A percentile compares a stretch with the other conserved stretches of the same genome.
These are phyloP conservation scores for Anthrax anthrax DNA, from an alignment of 2,888 invertebrate species.

Conservation along the genomic window DNA sequence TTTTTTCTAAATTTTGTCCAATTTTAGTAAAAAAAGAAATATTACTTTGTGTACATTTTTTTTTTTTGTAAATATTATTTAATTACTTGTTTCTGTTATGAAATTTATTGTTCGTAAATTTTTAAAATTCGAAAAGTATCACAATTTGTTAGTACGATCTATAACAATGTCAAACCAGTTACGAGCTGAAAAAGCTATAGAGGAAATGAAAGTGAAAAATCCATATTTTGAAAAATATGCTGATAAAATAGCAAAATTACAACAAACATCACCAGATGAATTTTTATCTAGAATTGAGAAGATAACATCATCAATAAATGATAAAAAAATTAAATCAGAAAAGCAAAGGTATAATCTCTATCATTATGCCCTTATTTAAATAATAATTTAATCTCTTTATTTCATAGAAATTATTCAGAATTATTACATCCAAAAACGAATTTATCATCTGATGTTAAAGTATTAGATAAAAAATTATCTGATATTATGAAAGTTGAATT, in stretches of 20 bases:
- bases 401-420: constrained; percentile 45
- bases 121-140: too few species aligned
- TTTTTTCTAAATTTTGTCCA: too few species aligned
- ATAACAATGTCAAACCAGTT: constrained; percentile 33
- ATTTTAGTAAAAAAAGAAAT: too few species aligned
- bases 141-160: constrained; percentile 14
- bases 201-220: constrained; percentile 42
- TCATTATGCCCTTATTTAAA: not conserved
- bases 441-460: constrained; percentile 20
- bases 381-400: not conserved
- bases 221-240: constrained; percentile 75
- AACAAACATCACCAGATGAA: constrained; percentile 61
- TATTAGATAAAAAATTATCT: constrained; percentile 41
- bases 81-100: too few species aligned
- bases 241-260: constrained; percentile 55
- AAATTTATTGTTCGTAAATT: too few species aligned
- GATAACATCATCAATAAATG: constrained; percentile 14
- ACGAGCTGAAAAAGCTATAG: constrained; percentile 36
- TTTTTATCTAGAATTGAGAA: constrained; percentile 49
- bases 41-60: too few species aligned
- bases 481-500: constrained; percentile 67
- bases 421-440: constrained; percentile 47
- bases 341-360: constrained; percentile 18
- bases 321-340: constrained; percentile 23
- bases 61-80: too few species aligned